These are phyloP conservation scores for Scaptomyza flava DNA, from an alignment of 2,888 invertebrate species.

Conservation along the genomic window DNA sequence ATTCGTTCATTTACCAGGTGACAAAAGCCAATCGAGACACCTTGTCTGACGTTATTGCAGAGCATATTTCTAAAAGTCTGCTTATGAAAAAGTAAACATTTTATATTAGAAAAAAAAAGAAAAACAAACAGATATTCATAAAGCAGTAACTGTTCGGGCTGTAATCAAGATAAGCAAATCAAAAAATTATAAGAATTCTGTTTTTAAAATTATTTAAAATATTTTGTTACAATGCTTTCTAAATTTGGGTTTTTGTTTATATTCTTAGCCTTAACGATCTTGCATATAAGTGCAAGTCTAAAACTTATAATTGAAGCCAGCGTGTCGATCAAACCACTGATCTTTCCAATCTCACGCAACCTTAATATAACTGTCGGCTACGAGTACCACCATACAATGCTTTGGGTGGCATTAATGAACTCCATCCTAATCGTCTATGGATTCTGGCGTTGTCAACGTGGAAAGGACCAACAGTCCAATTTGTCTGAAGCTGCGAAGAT, in stretches of 20 bases:
- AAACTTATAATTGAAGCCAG: slow-evolving; percentile 53
- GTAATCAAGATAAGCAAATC: background rate
- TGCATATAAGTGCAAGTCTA: slow-evolving; percentile 53
- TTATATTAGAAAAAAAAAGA: background rate
- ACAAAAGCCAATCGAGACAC: slow-evolving; percentile 75
- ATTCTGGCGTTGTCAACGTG: slow-evolving; percentile 41
- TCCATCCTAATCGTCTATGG: slow-evolving; percentile 51
- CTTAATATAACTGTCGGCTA: slow-evolving; percentile 52
- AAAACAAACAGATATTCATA: background rate
- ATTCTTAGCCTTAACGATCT: slow-evolving; percentile 38
- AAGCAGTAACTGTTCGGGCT: background rate
- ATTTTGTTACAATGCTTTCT: slow-evolving; percentile 29
- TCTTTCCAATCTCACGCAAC: slow-evolving; percentile 31
- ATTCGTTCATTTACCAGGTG: slow-evolving; percentile 54
- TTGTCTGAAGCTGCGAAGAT: slow-evolving; percentile 35
- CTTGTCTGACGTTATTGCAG: slow-evolving; percentile 59
- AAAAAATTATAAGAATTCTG: background rate
- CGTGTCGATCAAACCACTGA: slow-evolving; percentile 42
- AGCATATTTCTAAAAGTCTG: slow-evolving; percentile 39
- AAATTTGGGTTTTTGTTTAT: slow-evolving; percentile 34
- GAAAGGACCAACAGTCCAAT: background rate
- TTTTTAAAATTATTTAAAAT: slow-evolving; percentile 2
- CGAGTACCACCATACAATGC: slow-evolving; percentile 47
- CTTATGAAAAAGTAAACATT: background rate
- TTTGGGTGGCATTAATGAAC: slow-evolving; percentile 41